Evolutionary conservation across 2,888 invertebrate genomes (phyloP), one percentile per base, ranked within the genome.

Genomic region (Synanthedon formicaeformis): DNA sequence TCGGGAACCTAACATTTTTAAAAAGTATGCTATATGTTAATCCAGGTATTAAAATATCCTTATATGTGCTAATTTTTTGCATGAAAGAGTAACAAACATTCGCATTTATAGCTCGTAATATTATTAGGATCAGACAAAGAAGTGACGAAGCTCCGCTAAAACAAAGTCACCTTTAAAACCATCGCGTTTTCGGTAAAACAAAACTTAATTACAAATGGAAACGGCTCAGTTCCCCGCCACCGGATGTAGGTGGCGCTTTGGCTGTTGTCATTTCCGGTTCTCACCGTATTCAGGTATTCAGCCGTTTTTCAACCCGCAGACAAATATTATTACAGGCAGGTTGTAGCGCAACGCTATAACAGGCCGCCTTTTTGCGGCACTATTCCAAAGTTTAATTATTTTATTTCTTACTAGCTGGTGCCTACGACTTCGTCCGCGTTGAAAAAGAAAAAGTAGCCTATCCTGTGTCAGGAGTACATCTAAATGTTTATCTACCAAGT

Each of bases 191-290:
- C 55, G 63, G 62, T 55, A 55, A 49, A 57, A 63, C 66, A 68
- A 70, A 73, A 71, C 69, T 69, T 73, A 76, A 76, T 76, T 74
- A 73, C 67, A 61, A 68, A 66, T 68, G 66, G 66, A 64, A 68
- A 65, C 60, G 58, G 59, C 51, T 56, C 57, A 53, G 56, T 56
- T 57, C 51, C 53, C 53, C 55, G 52, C 40, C 12, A 52, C 34
- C 60, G 60, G 61, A 62, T 53, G 64, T 58, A 58, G 64, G 61
- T 61, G 66, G 68, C 59, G 56, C 56, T 56, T 57, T 50, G 55
- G 57, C 56, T 56, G 58, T 54, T 63, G 67, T 67, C 65, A 69
- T 71, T 75, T 76, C 75, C 75, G 69, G 55, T 69, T 69, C 66
- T 63, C 61, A 63, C 56, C 54, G 58, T 56, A 57, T 57, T 16